Conservation (phyloP, 1,140 invertebrate species). For the Ditylenchus dipsaci region DNA sequence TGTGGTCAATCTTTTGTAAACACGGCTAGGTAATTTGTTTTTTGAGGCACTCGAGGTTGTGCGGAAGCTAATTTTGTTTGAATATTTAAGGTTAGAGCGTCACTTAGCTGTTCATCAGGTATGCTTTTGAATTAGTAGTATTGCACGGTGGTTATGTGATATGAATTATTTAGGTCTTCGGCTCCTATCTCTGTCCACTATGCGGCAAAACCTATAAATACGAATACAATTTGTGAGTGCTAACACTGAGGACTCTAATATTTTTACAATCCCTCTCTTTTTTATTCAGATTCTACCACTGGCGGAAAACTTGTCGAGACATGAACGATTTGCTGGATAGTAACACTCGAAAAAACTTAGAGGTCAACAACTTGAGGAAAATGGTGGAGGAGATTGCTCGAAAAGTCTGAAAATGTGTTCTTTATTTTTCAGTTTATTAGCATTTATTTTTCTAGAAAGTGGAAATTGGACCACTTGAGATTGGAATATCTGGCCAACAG, state of each 20-base stretch:
- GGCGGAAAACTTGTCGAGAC: slow-evolving; percentile 53
- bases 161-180: slow-evolving; percentile 34
- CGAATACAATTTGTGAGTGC: slow-evolving; percentile 49
- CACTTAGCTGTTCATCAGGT: slow-evolving; percentile 56
- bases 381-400: slow-evolving; percentile 54
- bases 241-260: slow-evolving; percentile 9
- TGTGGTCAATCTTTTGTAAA: slow-evolving; percentile 54
- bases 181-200: slow-evolving; percentile 49
- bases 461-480: slow-evolving; percentile 37
- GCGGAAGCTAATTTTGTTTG: background rate
- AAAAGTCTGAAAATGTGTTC: slow-evolving; percentile 18
- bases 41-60: background rate
- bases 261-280: background rate
- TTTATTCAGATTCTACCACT: slow-evolving; percentile 48
- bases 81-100: slow-evolving; percentile 35
- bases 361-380: slow-evolving; percentile 45
- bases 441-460: slow-evolving; percentile 11
- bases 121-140: background rate
- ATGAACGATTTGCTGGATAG: slow-evolving; percentile 43
- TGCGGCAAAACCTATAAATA: slow-evolving; percentile 56
- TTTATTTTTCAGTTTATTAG: background rate
- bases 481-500: slow-evolving; percentile 22
- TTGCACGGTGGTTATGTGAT: background rate
- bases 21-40: slow-evolving; percentile 26
- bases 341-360: slow-evolving; percentile 38